A percentile compares a stretch with the other conserved stretches of the same genome.
Evolutionary conservation across 2,113 vertebrate genomes (phyloP).

Genomic region (Sceloporus undulatus): DNA sequence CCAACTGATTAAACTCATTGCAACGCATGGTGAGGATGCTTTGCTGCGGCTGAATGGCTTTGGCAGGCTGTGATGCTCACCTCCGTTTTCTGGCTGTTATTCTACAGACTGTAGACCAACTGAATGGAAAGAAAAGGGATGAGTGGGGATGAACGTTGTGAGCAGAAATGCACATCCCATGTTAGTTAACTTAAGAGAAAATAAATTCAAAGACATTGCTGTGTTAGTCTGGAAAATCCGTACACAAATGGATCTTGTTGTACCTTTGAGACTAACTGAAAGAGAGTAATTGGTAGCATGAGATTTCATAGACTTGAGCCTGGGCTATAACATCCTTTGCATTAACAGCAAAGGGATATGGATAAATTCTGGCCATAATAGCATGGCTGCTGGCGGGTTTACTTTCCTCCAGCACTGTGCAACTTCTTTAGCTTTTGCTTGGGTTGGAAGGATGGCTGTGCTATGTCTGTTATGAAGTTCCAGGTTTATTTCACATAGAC

Average conservation of each 20-base stretch:
- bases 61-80: conserved; percentile 34
- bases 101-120: conserved; percentile 40
- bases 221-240: too few species aligned
- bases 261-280: neutral
- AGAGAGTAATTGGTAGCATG: neutral
- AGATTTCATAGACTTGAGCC: too few species aligned
- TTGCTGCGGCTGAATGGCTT: conserved; percentile 61
- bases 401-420: too few species aligned
- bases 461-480: too few species aligned
- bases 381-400: too few species aligned
- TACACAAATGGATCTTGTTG: too few species aligned
- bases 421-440: neutral
- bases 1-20: conserved; percentile 70
- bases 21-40: conserved; percentile 60
- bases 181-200: conserved; percentile 36
- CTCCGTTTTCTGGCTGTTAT: conserved; percentile 54
- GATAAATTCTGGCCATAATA: too few species aligned
- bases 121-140: conserved; percentile 5
- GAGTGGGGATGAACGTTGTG: conserved; percentile 48
- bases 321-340: too few species aligned
- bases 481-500: too few species aligned
- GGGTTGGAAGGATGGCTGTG: neutral
- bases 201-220: neutral
- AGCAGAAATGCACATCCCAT: conserved; percentile 28
- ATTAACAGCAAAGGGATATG: neutral